Evolutionary conservation across 2,888 invertebrate species (phyloP).

Genomic region (Nomada ruficornis): DNA sequence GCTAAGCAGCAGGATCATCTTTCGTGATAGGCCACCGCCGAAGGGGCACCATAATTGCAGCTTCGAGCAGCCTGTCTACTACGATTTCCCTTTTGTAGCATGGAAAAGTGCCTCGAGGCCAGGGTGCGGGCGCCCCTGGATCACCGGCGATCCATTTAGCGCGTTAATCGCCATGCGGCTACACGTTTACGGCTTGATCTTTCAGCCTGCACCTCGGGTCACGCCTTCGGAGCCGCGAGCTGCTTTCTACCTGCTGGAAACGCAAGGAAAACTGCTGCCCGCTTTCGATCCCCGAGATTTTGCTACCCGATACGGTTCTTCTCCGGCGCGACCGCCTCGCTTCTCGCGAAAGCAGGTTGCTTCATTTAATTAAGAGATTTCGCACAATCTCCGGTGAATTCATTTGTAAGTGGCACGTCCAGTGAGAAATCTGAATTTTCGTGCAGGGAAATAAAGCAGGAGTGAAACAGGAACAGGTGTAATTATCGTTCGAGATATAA

Average conservation of each 20-base stretch:
- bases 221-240: slow-evolving; percentile 21
- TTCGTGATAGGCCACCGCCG: slow-evolving; percentile 58
- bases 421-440: neutral
- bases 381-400: neutral
- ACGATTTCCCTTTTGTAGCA: slow-evolving; percentile 52
- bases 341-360: neutral
- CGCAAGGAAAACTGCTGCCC: neutral
- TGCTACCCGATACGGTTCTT: neutral
- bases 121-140: slow-evolving; percentile 7
- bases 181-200: slow-evolving; percentile 40
- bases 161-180: slow-evolving; percentile 27
- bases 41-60: slow-evolving; percentile 41
- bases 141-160: slow-evolving; percentile 42
- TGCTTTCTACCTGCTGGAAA: slow-evolving; percentile 3
- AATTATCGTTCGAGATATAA: neutral
- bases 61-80: slow-evolving; percentile 18
- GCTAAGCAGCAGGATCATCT: slow-evolving; percentile 41
- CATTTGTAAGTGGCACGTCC: neutral
- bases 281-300: slow-evolving; percentile 7
- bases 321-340: neutral
- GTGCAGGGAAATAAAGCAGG: too few relatives aligned
- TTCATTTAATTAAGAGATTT: neutral
- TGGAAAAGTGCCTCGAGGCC: slow-evolving; percentile 14
- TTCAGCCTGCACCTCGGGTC: slow-evolving; percentile 25
- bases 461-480: neutral